Evolutionary conservation across 2,113 vertebrate genomes (phyloP), one percentile per base, ranked within the genome.

Genomic region (Ia io): DNA sequence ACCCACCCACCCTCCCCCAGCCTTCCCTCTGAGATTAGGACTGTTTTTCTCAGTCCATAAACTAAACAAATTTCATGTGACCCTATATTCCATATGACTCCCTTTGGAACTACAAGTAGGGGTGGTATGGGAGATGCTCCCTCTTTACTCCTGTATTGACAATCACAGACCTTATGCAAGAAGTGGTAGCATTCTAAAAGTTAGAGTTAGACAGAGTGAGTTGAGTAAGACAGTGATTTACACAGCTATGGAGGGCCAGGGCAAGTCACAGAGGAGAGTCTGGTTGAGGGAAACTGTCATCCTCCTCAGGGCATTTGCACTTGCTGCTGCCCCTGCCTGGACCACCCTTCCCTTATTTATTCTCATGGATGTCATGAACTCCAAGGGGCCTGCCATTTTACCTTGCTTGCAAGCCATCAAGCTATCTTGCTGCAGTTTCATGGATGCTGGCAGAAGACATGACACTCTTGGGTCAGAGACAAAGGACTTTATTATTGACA

Each of bases 401-500:
- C 20, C 61, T 59, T 88, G 23, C 69, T 85, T 85, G 20, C 28
- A 71, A 69, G 63, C 61, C 61, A 40, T 63, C 23, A 53, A 47
- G n/a, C 49, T 83, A 90, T 59, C 47, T 78, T 90, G 71, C 42
- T 40, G 20, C 37, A 79, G 49, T 82, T 67, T 40, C 79, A 70
- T 82, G 67, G 49, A n/a, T 77, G 51, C 90, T 70, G 56, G 53
- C 35, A 83, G 63, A 95, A 87, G 83, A 83, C 61, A 35, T 83
- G 61, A 78, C 47, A 32, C 37, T 69, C 85, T 8, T 83, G 79
- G 82, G 32, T 92, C 67, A 92, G 80, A 94, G 61, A 83, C 44
- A 77, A 49, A 61, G 25, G 74, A 86, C 22, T 92, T 49, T 42
- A 77, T 89, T 96, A 35, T 35, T 94, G 56, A 89, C n/a, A 89